Evolutionary conservation across 2,113 vertebrate genomes (phyloP).

Genomic region (Amphiprion percula): DNA sequence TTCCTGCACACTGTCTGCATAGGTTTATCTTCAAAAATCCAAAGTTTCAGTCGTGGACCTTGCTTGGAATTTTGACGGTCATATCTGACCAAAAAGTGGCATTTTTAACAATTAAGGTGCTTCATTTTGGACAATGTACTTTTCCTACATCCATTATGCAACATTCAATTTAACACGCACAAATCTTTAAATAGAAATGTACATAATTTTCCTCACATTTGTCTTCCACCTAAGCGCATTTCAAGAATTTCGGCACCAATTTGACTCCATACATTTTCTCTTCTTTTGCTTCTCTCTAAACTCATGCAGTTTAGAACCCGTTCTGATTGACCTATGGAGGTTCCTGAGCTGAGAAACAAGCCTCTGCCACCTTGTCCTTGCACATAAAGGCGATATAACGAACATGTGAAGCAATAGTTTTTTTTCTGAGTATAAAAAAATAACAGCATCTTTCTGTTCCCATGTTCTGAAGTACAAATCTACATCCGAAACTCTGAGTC

Average conservation of each 20-base stretch:
- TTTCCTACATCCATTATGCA: neutral
- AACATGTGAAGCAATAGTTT: conserved; percentile 19
- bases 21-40: too few relatives aligned
- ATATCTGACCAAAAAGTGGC: neutral
- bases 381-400: conserved; percentile 41
- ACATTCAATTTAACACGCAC: neutral
- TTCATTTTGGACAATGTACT: too few relatives aligned
- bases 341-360: conserved; percentile 65
- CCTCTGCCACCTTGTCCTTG: conserved; percentile 11
- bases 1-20: too few relatives aligned
- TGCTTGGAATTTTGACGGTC: too few relatives aligned
- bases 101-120: too few relatives aligned
- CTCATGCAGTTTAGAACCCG: conserved; percentile 9
- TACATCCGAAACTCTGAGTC: conserved; percentile 41
- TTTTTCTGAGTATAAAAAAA: conserved; percentile 60
- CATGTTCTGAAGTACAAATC: conserved; percentile 44
- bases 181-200: neutral
- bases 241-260: neutral
- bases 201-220: neutral
- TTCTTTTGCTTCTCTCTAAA: neutral
- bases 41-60: too few relatives aligned
- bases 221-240: too few relatives aligned
- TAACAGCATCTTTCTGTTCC: conserved; percentile 39
- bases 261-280: neutral
- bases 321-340: neutral